Evolutionary conservation across 2,113 vertebrate species (phyloP).

Genomic region (mouse (Mus musculus)): DNA sequence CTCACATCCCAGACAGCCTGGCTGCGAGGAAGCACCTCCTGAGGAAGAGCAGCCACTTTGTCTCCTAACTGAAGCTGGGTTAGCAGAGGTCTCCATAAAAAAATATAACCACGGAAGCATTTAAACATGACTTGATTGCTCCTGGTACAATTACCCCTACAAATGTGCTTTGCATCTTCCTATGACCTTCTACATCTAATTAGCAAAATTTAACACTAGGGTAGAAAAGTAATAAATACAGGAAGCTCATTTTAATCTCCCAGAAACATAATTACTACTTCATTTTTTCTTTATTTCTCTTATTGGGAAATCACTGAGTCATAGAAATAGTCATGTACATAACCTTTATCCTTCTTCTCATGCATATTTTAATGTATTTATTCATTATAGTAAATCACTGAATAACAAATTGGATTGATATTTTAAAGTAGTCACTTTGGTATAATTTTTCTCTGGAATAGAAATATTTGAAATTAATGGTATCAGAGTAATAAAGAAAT

Average conservation of each 20-base stretch:
- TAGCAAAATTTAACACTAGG: constrained; percentile 73
- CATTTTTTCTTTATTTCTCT: constrained; percentile 60
- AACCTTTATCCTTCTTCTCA: neutral
- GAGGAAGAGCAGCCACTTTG: constrained; percentile 29
- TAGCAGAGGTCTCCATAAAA: constrained; percentile 63
- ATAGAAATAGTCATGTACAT: constrained; percentile 49
- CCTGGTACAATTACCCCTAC: constrained; percentile 70
- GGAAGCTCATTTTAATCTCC: constrained; percentile 68
- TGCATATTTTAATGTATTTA: neutral
- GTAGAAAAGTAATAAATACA: constrained; percentile 75
- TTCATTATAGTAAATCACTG: neutral
- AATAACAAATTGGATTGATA: constrained; percentile 55
- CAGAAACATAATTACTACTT: constrained; percentile 66
- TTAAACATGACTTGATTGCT: constrained; percentile 78
- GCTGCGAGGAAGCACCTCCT: constrained; percentile 49
- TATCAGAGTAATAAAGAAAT: neutral
- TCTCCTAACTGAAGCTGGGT: constrained; percentile 54
- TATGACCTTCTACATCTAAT: constrained; percentile 80
- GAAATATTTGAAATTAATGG: constrained; percentile 50
- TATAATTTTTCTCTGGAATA: constrained; percentile 16
- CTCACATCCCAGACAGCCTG: constrained; percentile 29
- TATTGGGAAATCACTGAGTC: constrained; percentile 44
- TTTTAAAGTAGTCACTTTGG: constrained; percentile 45
- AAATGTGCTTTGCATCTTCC: constrained; percentile 76
- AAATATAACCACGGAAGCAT: constrained; percentile 72